These are phyloP conservation scores for Gonatopus flavifemur DNA, from an alignment of 1,140 invertebrate genomes.

Conservation along the genomic window DNA sequence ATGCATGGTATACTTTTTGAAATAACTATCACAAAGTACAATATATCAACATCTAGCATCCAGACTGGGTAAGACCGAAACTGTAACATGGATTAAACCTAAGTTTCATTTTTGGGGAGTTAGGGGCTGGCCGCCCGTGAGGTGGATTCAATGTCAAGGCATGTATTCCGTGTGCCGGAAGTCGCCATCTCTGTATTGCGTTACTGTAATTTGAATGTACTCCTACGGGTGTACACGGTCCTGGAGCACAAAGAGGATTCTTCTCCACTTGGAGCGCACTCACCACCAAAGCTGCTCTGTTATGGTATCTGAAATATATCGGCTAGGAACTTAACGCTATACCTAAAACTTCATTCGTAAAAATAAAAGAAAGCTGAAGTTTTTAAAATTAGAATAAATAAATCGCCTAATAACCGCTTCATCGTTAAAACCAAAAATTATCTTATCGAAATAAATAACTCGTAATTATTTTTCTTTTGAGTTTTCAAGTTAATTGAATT, in stretches of 20 bases:
- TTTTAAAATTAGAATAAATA: too few species aligned
- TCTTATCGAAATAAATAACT: too few species aligned
- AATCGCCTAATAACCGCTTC: too few species aligned
- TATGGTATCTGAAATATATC: slow-evolving; percentile 76
- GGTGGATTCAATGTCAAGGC: slow-evolving; percentile 56
- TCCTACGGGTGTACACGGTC: slow-evolving; percentile 64
- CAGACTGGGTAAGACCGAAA: slow-evolving; percentile 47
- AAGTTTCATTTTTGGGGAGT: slow-evolving; percentile 89
- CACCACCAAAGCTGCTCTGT: slow-evolving; percentile 88
- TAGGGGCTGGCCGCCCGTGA: slow-evolving; percentile 65
- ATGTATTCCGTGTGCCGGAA: slow-evolving; percentile 59
- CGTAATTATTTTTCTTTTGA: too few species aligned
- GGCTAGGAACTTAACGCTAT: slow-evolving; percentile 48
- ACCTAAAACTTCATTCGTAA: too few species aligned
- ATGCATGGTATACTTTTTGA: slow-evolving; percentile 25
- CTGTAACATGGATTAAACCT: slow-evolving; percentile 65
- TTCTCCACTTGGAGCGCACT: slow-evolving; percentile 91
- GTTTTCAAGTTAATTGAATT: too few species aligned
- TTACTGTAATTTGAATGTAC: slow-evolving; percentile 54
- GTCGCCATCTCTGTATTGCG: slow-evolving; percentile 57
- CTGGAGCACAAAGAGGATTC: slow-evolving; percentile 84
- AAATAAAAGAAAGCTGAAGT: too few species aligned
- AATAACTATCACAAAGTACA: slow-evolving; percentile 28
- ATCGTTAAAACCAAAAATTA: too few species aligned
- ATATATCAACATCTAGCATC: slow-evolving; percentile 53